Evolutionary conservation across 2,888 invertebrate genomes (phyloP), one percentile per base, ranked within the genome.

Genomic region (Eumerus sabulonum): DNA sequence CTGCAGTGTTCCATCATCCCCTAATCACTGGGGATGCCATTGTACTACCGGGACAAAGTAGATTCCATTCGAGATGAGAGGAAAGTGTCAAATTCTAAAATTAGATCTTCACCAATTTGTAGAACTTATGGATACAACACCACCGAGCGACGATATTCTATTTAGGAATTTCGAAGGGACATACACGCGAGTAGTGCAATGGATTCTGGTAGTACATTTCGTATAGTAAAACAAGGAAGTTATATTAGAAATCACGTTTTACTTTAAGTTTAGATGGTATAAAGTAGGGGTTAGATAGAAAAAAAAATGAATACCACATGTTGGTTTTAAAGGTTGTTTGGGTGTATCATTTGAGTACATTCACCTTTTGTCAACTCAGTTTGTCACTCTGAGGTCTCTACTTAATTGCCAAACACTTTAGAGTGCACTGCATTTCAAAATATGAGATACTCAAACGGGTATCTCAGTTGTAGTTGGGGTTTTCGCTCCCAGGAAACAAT

Each of bases 61-160:
- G 68, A 74, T 74, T 79, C 79, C 48, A 62, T 44, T 56, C 45
- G 38, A 45, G 45, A 74, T 40, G 27, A 40, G 40, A 79, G 62
- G 76, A 81, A 71, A 81, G 74, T 71, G 81, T 76, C 81, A 76
- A 76, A 70, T 59, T 81, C 76, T 81, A 74, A 76, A 81, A 81
- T 76, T 76, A 81, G 60, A 40, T 48, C 56, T 16, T 35, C 63
- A 79, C 73, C 72, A 60, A 73, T 79, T 70, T 64, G 35, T 54
- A 63, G 50, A 50, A 70, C 40, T 70, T 64, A 50, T 53, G 59
- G 40, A 45, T 56, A 64, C 73, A 64, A 56, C 68, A 63, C 74
- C 54, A 74, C 18, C 68, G 62, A 19, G 44, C 19, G 53, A 38
- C 19, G 53, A 13, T 12, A 48, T 38, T 57, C 47, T 63, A 47